Conservation (phyloP, 1,140 invertebrate genomes). For the Drosophila ficusphila region DNA sequence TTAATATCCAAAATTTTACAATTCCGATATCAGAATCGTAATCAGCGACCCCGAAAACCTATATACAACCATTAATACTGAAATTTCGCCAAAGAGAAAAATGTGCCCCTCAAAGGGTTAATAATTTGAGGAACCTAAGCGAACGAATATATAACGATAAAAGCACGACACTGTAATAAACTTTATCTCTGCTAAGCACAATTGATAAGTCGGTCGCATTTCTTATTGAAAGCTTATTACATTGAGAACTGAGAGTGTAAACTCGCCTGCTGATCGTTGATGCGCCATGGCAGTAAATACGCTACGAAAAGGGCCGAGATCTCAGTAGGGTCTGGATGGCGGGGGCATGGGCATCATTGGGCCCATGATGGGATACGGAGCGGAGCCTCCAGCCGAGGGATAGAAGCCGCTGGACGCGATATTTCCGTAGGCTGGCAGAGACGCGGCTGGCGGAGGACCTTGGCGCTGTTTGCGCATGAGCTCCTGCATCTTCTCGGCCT, state of each 20-base stretch:
- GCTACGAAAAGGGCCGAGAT: background rate
- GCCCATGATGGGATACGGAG: slow-evolving; percentile 85
- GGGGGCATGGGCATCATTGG: slow-evolving; percentile 87
- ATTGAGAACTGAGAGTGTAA: background rate
- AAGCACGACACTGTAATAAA: background rate
- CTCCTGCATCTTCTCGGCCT: slow-evolving; percentile 94
- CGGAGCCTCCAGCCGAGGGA: slow-evolving; percentile 27
- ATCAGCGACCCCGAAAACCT: too few species aligned
- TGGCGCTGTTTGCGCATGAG: slow-evolving; percentile 86
- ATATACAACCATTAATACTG: too few species aligned
- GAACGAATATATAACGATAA: too few species aligned
- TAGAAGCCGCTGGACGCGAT: slow-evolving; percentile 61
- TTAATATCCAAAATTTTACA: too few species aligned
- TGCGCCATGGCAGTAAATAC: slow-evolving; percentile 11
- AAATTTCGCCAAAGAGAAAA: too few species aligned
- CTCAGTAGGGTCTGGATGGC: slow-evolving; percentile 66
- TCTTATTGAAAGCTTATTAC: background rate
- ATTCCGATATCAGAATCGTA: too few species aligned
- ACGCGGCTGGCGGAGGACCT: slow-evolving; percentile 7
- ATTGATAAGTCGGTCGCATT: background rate
- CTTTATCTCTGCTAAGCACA: background rate
- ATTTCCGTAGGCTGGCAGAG: slow-evolving; percentile 58
- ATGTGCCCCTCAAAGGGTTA: too few species aligned
- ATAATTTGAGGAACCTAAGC: too few species aligned
- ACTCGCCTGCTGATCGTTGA: slow-evolving; percentile 11